Base-by-base conservation (phyloP, 2,888 invertebrate species). In the Tenthredo amoena region DNA sequence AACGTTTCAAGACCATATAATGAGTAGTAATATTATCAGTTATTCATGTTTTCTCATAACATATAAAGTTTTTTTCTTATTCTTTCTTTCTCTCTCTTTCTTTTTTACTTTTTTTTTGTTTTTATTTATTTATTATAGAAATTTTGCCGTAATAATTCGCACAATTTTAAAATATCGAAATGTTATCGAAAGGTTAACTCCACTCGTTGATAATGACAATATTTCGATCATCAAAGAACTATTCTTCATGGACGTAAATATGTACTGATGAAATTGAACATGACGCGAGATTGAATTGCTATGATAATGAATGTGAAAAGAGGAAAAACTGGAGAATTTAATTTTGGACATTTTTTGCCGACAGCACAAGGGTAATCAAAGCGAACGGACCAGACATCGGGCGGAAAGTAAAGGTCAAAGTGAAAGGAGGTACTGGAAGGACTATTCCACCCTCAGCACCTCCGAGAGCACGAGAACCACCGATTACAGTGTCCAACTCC, bases 331-430 rank as follows among this genome's bases (percentile, higher is more conserved):
- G 3, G 50, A 34, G 31, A 55, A 55, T 26, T 18, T 31, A 50
- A 77, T 31, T 31, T 9, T 77, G 18, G 6, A 55, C 1, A 21
- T 31, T 43, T 43, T 74, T 55, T 2, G 84, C 87, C 95, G 95
- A 84, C 95, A 98, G 98, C 95, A 98, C 98, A 91, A 96, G 98
- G 93, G 98, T 98, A 94, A 98, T 99, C 93, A 98, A 98, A 94
- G 97, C 97, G 89, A 98, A 97, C 94, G 97, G 97, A 93, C 97
- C 97, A 91, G 97, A 98, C 94, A 97, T 98, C 91, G 98, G 98
- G 86, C 96, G 97, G 89, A 97, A 97, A 93, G 97, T 98, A 89
- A 98, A 98, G 94, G 95, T 97, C 93, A 97, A 96, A 94, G 83
- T 71, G 40, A 83, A 76, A 68, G 47, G 85, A 26, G 88, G 89